These are phyloP conservation scores for Calephelis virginiensis DNA, from an alignment of 1,140 invertebrate species.

Conservation along the genomic window DNA sequence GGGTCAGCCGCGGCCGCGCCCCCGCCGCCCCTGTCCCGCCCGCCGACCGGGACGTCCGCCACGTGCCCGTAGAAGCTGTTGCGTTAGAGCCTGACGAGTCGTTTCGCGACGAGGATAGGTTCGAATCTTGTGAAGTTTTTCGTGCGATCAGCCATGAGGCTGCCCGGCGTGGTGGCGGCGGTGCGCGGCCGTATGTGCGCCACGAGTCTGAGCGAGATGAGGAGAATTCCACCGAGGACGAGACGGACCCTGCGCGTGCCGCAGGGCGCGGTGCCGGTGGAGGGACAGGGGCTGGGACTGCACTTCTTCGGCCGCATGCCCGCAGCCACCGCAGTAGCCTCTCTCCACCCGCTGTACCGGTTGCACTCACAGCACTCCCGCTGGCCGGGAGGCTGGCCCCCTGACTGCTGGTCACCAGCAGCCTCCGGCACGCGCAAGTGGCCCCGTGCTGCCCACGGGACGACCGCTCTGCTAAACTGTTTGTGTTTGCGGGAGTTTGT, in stretches of 20 bases:
- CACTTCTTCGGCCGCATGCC: slow-evolving; percentile 42
- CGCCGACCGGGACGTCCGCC: slow-evolving; percentile 89
- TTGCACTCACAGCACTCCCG: slow-evolving; percentile 36
- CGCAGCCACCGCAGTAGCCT: slow-evolving; percentile 76
- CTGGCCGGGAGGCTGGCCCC: slow-evolving; percentile 57
- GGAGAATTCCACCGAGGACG: slow-evolving; percentile 93
- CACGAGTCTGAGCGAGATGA: slow-evolving; percentile 90
- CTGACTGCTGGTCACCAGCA: slow-evolving; percentile 79
- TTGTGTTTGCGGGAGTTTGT: slow-evolving; percentile 92
- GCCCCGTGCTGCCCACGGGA: slow-evolving; percentile 84
- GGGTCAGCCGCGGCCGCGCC: slow-evolving; percentile 75
- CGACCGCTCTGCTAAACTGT: slow-evolving; percentile 88
- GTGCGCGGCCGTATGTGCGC: slow-evolving; percentile 87
- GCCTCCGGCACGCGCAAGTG: slow-evolving; percentile 85
- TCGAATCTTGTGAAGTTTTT: slow-evolving; percentile 94
- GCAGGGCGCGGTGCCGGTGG: slow-evolving; percentile 80
- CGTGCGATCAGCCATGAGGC: slow-evolving; percentile 92
- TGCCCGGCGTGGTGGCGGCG: slow-evolving; percentile 86
- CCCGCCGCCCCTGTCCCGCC: slow-evolving; percentile 79
- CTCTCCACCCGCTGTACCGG: slow-evolving; percentile 45
- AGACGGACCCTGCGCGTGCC: slow-evolving; percentile 89
- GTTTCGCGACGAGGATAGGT: slow-evolving; percentile 90
- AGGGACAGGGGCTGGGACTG: slow-evolving; percentile 76
- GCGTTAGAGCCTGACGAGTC: slow-evolving; percentile 92
- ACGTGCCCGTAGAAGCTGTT: slow-evolving; percentile 91